phyloP scores from a whole-genome alignment of 2,888 invertebrate species.

The Andrena bicolor region DNA sequence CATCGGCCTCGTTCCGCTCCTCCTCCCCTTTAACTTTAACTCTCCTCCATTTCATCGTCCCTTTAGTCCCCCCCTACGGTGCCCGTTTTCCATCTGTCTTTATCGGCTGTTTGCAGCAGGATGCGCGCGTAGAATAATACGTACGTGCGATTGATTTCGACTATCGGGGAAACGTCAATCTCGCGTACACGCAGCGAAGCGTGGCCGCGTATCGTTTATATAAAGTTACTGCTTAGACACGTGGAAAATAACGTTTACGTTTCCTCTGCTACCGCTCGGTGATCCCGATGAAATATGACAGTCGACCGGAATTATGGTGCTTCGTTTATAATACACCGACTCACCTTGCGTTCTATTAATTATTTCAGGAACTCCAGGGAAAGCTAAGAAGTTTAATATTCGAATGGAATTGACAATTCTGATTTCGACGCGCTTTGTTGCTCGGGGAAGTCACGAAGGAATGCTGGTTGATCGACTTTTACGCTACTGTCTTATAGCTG shows the following conservation, averaged over 20 bases:
- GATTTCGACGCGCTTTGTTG: no score
- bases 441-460: no score
- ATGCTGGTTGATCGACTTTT: no score
- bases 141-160: slow-evolving; percentile 55
- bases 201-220: slow-evolving; percentile 54
- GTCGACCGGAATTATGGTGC: slow-evolving; percentile 23
- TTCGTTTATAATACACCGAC: background rate
- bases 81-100: slow-evolving; percentile 8
- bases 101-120: slow-evolving; percentile 55
- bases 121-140: slow-evolving; percentile 59
- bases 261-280: slow-evolving; percentile 11
- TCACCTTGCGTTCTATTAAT: slow-evolving; percentile 1
- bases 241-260: slow-evolving; percentile 61
- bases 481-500: no score
- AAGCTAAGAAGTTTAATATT: no score
- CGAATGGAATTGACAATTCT: no score
- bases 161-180: slow-evolving; percentile 66
- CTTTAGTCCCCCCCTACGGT: background rate
- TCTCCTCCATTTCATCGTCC: slow-evolving; percentile 1
- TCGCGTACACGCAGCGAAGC: slow-evolving; percentile 28
- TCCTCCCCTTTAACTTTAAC: slow-evolving; percentile 22
- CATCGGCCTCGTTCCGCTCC: slow-evolving; percentile 65
- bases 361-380: background rate
- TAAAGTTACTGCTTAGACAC: slow-evolving; percentile 58
- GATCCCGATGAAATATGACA: slow-evolving; percentile 41